Evolutionary conservation across 2,888 invertebrate genomes (phyloP).

Genomic region (Microctonus aethiopoides): DNA sequence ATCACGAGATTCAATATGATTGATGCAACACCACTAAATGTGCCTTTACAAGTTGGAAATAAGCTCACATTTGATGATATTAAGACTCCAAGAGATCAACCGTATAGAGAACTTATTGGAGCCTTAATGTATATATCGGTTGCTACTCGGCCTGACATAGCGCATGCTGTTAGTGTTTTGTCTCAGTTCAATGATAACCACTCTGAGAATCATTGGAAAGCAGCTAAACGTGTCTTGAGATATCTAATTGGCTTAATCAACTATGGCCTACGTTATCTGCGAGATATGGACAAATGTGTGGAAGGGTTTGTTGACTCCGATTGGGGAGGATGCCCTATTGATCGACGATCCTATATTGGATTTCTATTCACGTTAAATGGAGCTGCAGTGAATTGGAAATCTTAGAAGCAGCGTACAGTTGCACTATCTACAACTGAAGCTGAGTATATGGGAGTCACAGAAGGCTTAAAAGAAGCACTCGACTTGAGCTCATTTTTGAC

Average conservation of each 20-base stretch:
- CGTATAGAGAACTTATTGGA: slow-evolving; percentile 33
- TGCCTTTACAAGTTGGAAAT: neutral
- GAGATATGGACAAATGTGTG: neutral
- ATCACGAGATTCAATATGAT: neutral
- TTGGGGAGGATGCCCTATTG: neutral
- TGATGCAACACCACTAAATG: neutral
- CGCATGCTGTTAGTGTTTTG: slow-evolving; percentile 26
- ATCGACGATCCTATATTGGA: slow-evolving; percentile 31
- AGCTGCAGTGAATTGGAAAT: slow-evolving; percentile 35
- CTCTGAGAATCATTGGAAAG: slow-evolving; percentile 33
- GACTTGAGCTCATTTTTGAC: slow-evolving; percentile 9
- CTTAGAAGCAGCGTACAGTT: slow-evolving; percentile 47
- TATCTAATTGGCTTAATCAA: slow-evolving; percentile 35
- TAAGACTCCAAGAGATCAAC: slow-evolving; percentile 9
- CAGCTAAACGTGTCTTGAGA: slow-evolving; percentile 30
- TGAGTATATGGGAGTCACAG: slow-evolving; percentile 46
- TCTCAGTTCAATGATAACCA: slow-evolving; percentile 25
- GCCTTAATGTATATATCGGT: slow-evolving; percentile 29
- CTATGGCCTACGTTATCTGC: neutral
- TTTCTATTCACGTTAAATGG: slow-evolving; percentile 20
- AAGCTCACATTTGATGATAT: neutral
- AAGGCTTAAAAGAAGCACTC: slow-evolving; percentile 28
- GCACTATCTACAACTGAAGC: slow-evolving; percentile 53
- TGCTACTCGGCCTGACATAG: slow-evolving; percentile 36
- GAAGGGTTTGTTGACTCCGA: slow-evolving; percentile 4